Evolutionary conservation across 1,140 invertebrate species (phyloP).

Genomic region (Himalopsyche phryganea): DNA sequence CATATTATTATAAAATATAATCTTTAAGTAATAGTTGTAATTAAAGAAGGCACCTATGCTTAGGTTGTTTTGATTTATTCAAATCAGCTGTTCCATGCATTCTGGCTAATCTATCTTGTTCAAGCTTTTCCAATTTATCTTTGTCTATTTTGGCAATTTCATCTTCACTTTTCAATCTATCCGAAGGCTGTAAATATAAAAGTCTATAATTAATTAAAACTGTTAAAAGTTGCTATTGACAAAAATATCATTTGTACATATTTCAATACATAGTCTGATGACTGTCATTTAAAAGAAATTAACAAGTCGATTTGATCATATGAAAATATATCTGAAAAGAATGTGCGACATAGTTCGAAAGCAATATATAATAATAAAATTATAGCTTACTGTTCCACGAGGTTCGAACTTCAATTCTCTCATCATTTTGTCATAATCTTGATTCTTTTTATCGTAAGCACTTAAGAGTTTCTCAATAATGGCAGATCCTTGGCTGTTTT

Average conservation of each 20-base stretch:
- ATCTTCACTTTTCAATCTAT: constrained; percentile 78
- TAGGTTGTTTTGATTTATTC: constrained; percentile 32
- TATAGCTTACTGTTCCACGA: constrained; percentile 60
- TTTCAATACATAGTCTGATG: no score
- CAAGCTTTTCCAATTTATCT: constrained; percentile 72
- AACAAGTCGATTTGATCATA: no score
- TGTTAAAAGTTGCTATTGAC: not conserved
- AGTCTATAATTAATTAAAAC: not conserved
- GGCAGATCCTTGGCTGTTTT: constrained; percentile 42
- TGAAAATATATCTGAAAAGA: no score
- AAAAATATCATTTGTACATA: no score
- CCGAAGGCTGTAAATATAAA: constrained; percentile 55
- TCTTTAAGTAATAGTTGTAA: no score
- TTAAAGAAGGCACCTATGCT: constrained; percentile 32
- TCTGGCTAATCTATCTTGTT: constrained; percentile 68
- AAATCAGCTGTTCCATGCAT: constrained; percentile 66
- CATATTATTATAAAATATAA: no score
- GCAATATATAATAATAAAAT: constrained; percentile 13
- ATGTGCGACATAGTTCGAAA: no score
- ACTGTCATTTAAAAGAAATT: no score
- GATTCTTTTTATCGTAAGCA: constrained; percentile 53
- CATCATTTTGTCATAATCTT: constrained; percentile 82
- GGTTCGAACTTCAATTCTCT: constrained; percentile 79
- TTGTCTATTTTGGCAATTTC: constrained; percentile 79
- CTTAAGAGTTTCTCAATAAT: constrained; percentile 45